Base-by-base conservation (phyloP, 2,888 invertebrate species). In the Kuschelorhynchus macadamiae region DNA sequence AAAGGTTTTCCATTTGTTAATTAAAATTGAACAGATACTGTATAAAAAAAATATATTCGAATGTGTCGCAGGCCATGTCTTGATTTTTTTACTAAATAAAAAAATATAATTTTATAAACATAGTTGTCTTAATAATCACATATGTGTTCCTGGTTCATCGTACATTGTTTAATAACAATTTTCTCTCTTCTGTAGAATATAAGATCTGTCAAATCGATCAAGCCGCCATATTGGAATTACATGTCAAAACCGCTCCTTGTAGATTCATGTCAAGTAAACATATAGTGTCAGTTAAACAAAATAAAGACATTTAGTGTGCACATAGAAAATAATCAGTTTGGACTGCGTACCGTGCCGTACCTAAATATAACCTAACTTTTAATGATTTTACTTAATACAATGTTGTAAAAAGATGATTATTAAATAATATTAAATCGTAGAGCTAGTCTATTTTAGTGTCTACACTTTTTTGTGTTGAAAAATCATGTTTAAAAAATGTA, bases 391-490 rank as follows among this genome's bases (percentile, higher is more conserved):
- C 33, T 65, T 57, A 57, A 66, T 57, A 53, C 41, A 42, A 60
- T 66, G 66, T 66, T 66, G 66, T 66, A 66, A 66, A 66, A 66
- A 65, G 52, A 65, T 57, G 65, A 65, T 49, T 65, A 66, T 66
- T 66, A 65, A 61, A 65, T 59, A 59, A 61, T 55, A 66, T 60
- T 53, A 66, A 60, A 66, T 32, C 39, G 66, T 66, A 66, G 66
- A 39, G 30, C 57, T 57, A 65, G 66, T 66, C 60, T 66, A 66
- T 53, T 60, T 66, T 66, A 66, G 53, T 66, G 52, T 44, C 59
- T 50, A 65, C 65, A 39, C 41, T 52, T 59, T 57, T 50, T 66
- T 66, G 53, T 59, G 52, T 66, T 66, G 60, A 52, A 60, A 60
- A 50, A 44, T 59, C 57, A 59, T 65, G 57, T 57, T 65, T 52